These are phyloP conservation scores for Mesoclemmys tuberculata DNA, from an alignment of 2,113 vertebrate genomes.

Conservation along the genomic window DNA sequence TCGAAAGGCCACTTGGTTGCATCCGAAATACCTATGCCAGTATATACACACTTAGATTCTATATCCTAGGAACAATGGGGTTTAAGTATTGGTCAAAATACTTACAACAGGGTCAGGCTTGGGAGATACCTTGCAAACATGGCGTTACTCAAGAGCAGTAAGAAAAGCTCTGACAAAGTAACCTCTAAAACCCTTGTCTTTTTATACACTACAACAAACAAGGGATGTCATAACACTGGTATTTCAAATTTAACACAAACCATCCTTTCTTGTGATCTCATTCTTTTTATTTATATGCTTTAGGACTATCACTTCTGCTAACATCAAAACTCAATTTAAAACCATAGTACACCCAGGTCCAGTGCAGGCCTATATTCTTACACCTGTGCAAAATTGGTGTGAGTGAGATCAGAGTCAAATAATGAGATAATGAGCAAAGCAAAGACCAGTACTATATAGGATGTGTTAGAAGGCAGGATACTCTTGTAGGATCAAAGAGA, in stretches of 20 bases:
- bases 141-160: too few species aligned
- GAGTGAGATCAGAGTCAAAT: background rate
- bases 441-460: background rate
- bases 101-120: too few species aligned
- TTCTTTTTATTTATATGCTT: background rate
- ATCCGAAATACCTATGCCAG: too few species aligned
- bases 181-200: too few species aligned
- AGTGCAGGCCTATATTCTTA: background rate
- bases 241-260: background rate
- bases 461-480: background rate
- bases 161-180: too few species aligned
- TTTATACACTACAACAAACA: background rate
- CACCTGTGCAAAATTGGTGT: background rate
- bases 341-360: background rate
- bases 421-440: background rate
- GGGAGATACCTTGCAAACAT: too few species aligned
- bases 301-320: background rate
- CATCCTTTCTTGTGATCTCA: too few species aligned
- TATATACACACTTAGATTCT: too few species aligned
- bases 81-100: too few species aligned
- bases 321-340: background rate
- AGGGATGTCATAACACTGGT: background rate
- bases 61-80: too few species aligned
- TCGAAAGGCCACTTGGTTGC: too few species aligned
- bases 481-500: background rate